Conservation (phyloP, 1,140 invertebrate genomes). For the Aricia agestis region DNA sequence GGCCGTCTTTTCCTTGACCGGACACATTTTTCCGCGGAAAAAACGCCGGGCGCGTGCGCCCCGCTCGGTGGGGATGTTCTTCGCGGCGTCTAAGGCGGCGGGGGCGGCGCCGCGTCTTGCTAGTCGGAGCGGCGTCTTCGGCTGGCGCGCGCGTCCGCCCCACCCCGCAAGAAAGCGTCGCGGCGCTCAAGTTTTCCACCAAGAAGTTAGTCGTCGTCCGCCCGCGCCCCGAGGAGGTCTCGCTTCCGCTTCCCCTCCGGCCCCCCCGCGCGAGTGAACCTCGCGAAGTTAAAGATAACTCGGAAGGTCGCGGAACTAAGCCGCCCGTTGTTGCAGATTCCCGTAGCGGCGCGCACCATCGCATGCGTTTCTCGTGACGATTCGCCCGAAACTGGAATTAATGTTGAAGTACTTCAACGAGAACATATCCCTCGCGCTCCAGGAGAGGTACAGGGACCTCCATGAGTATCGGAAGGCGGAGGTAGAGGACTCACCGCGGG, state of each 20-base stretch:
- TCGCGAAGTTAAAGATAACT: conserved; percentile 31
- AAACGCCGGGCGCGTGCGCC: conserved; percentile 71
- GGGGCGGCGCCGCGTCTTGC: conserved; percentile 72
- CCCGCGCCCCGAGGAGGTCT: conserved; percentile 72
- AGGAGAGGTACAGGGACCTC: conserved; percentile 75
- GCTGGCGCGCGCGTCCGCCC: conserved; percentile 69
- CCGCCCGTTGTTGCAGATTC: conserved; percentile 44
- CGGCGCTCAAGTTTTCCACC: conserved; percentile 72
- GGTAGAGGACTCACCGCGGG: conserved; percentile 72
- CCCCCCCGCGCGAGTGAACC: conserved; percentile 21
- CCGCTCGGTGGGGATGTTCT: conserved; percentile 71
- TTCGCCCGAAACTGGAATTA: conserved; percentile 68
- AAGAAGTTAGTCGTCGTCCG: conserved; percentile 75
- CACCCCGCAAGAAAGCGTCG: conserved; percentile 71
- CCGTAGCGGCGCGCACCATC: conserved; percentile 43
- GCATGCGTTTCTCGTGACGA: conserved; percentile 62
- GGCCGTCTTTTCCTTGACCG: conserved; percentile 70
- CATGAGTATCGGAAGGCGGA: conserved; percentile 74
- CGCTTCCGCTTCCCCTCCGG: conserved; percentile 58
- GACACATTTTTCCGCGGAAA: conserved; percentile 73
- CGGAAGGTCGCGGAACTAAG: conserved; percentile 32
- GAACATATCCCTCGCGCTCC: conserved; percentile 73
- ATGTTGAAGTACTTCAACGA: conserved; percentile 76
- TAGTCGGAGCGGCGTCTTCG: conserved; percentile 73
- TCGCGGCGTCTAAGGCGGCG: conserved; percentile 68